phyloP scores from a whole-genome alignment of 1,140 invertebrate genomes.

The Cepaea nemoralis region DNA sequence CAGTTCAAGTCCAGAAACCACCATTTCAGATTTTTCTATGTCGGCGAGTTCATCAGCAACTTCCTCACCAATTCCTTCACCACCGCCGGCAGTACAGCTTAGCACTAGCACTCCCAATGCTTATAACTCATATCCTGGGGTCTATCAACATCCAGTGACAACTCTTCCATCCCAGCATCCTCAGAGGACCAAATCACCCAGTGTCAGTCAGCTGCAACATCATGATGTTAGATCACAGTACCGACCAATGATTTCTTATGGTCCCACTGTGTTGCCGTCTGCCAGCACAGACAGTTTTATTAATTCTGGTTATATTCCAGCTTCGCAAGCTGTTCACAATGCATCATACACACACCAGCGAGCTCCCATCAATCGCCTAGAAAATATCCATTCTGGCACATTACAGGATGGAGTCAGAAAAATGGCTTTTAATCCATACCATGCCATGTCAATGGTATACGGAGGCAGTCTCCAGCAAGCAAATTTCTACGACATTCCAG shows the following conservation, averaged over 20 bases:
- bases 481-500: constrained; percentile 36
- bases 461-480: background rate
- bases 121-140: constrained; percentile 13
- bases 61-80: background rate
- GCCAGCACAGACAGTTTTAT: background rate
- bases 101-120: background rate
- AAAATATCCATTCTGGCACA: background rate
- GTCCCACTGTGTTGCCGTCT: background rate
- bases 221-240: background rate
- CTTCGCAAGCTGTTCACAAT: background rate
- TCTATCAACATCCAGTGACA: background rate
- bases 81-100: background rate
- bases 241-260: background rate
- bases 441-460: constrained; percentile 8
- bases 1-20: constrained; percentile 23
- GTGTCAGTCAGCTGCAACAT: background rate
- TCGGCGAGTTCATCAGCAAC: constrained; percentile 3
- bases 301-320: constrained; percentile 14
- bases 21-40: background rate
- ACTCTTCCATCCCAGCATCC: background rate
- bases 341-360: background rate
- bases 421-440: constrained; percentile 25
- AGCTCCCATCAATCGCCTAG: background rate
- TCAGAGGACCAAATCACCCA: background rate
- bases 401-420: constrained; percentile 10